Evolutionary conservation across 2,797 vertebrate genomes (phyloP).

Genomic region (Dendrocincla fuliginosa): DNA sequence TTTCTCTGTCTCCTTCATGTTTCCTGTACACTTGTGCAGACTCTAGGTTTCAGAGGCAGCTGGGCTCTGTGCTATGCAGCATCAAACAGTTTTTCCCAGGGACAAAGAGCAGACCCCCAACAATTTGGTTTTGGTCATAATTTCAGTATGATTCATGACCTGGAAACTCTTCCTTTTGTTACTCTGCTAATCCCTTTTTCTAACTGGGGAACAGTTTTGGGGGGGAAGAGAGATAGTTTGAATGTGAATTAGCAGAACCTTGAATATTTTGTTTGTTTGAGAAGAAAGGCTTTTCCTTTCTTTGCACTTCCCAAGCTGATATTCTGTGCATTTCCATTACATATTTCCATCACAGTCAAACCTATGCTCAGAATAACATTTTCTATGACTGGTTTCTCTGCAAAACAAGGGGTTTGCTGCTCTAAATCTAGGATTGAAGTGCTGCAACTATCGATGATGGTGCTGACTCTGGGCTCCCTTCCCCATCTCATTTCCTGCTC

Average conservation of each 20-base stretch:
- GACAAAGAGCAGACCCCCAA: not conserved
- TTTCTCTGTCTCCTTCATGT: not conserved
- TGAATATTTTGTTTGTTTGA: not conserved
- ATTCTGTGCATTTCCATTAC: not conserved
- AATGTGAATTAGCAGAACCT: not conserved
- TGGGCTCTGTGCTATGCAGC: not conserved
- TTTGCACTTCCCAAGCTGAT: not conserved
- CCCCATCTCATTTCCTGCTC: not conserved
- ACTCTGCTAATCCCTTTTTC: not conserved
- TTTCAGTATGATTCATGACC: not conserved
- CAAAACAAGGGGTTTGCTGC: not conserved
- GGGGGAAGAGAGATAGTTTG: not conserved
- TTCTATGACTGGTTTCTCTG: not conserved
- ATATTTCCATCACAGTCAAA: not conserved
- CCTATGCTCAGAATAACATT: not conserved
- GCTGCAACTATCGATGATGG: not conserved
- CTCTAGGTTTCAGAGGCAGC: not conserved
- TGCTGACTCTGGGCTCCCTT: not conserved
- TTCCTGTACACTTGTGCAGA: not conserved
- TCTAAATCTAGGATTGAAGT: not conserved
- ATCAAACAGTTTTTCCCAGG: not conserved
- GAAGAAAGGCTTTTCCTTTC: not conserved
- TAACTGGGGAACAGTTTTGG: not conserved
- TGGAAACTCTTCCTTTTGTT: constrained; percentile 7
- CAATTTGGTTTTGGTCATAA: not conserved